Evolutionary conservation across 2,113 vertebrate genomes (phyloP).

Genomic region (Neodon shergylaensis): DNA sequence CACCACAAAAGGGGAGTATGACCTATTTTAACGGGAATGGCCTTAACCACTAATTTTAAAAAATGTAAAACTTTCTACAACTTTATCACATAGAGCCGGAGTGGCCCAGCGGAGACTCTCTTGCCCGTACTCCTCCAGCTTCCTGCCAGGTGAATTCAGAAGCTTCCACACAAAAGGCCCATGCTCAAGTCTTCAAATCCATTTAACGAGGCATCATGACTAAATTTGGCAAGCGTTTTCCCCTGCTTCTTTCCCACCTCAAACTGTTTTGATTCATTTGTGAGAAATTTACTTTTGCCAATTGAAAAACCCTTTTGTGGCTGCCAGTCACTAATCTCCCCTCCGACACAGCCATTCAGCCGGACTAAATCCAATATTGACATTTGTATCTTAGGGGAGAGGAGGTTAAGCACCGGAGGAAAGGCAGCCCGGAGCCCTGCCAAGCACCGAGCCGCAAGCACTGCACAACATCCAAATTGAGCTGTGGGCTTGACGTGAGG

Average conservation of each 20-base stretch:
- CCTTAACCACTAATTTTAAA: not conserved
- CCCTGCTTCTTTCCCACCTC: conserved; percentile 79
- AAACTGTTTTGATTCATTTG: conserved; percentile 82
- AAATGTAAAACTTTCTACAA: not conserved
- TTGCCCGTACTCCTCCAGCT: not conserved
- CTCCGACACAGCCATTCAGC: conserved; percentile 85
- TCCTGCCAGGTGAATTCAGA: conserved; percentile 42
- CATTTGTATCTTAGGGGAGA: conserved; percentile 83
- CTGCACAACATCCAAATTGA: conserved; percentile 59
- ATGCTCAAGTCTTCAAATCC: conserved; percentile 57
- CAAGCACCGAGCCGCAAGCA: conserved; percentile 10
- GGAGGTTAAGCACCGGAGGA: conserved; percentile 82
- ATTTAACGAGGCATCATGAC: conserved; percentile 79
- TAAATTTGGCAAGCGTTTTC: conserved; percentile 77
- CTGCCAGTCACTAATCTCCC: conserved; percentile 86
- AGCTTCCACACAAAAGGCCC: conserved; percentile 56
- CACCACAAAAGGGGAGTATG: not conserved
- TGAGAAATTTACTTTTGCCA: conserved; percentile 86
- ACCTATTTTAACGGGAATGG: not conserved
- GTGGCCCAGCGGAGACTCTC: not conserved
- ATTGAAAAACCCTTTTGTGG: conserved; percentile 80
- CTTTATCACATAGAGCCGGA: not conserved
- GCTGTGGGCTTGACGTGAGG: not conserved
- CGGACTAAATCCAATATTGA: conserved; percentile 87
- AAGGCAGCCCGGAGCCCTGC: conserved; percentile 75